Evolutionary conservation across 2,797 vertebrate genomes (phyloP), one percentile per base, ranked within the genome.

Genomic region (Echeneis naucrates): DNA sequence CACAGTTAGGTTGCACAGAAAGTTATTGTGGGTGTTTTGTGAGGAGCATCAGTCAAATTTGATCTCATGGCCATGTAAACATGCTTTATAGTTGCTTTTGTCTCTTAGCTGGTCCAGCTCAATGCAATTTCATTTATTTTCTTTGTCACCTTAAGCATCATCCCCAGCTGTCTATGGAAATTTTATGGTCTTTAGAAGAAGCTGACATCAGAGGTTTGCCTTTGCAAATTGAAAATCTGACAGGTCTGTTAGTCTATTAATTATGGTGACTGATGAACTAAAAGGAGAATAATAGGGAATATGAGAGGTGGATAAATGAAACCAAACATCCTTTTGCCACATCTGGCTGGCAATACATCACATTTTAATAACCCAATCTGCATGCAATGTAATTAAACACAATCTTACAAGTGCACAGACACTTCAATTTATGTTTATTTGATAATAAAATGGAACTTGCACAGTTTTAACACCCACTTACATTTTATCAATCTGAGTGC

Each of bases 161-260:
- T 37, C 53, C 56, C 63, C 19, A 42, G 48, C 53, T 47, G 12
- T 35, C 44, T 47, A 50, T 63, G 50, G 52, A 70, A 78, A 80
- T 26, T 61, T 69, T 64, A 42, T 44, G 63, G 37, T 68, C 54
- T 63, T 24, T 63, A 42, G 21, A 23, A 13, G 19, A 40, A 45
- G 13, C 64, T 85, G 69, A 82, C 72, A 69, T 84, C 77, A 82
- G 62, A 67, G 59, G 23, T 77, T 80, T 78, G 63, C 37, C 57
- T 69, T 65, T 56, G 38, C 47, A 27, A 61, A 76, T 57, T 57
- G 19, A 33, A 76, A 61, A 61, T 37, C 27, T 68, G 63, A 77
- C 60, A 38, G 17, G 13, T 75, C 13, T 19, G 48, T 23, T 47
- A 54, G 52, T 48, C 42, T 60, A 30, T 68, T 32, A 56, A 7